Evolutionary conservation across 2,888 invertebrate species (phyloP).

Genomic region (Macaria notata): DNA sequence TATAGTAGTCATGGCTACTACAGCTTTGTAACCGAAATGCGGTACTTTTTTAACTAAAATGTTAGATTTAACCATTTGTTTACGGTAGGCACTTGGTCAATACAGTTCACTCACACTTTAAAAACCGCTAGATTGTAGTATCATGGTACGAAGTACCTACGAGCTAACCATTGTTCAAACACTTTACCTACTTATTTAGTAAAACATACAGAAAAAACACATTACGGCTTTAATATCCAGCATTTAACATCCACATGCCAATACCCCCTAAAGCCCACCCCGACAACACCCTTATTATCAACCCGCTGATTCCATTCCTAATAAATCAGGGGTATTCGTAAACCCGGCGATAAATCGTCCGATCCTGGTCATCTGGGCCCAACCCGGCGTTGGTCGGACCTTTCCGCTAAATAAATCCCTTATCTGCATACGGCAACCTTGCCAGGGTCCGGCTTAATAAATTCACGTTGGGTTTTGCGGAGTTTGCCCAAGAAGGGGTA

Average conservation of each 20-base stretch:
- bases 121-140: too few species aligned
- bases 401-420: constrained; percentile 83
- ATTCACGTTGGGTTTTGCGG: constrained; percentile 79
- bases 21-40: too few species aligned
- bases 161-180: too few species aligned
- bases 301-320: constrained; percentile 65
- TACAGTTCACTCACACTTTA: too few species aligned
- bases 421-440: constrained; percentile 83
- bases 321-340: constrained; percentile 77
- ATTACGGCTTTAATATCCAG: neutral
- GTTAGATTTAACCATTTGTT: too few species aligned
- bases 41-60: too few species aligned
- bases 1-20: too few species aligned
- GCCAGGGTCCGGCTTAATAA: constrained; percentile 82
- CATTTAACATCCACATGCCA: too few species aligned
- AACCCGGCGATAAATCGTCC: constrained; percentile 79
- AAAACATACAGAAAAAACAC: neutral
- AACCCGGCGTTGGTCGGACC: constrained; percentile 78
- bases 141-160: too few species aligned
- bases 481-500: constrained; percentile 57
- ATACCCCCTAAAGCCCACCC: constrained; percentile 2
- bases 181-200: too few species aligned
- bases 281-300: constrained; percentile 54
- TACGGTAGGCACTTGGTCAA: too few species aligned
- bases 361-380: constrained; percentile 80